A percentile compares a stretch with the other conserved stretches of the same genome.
These are phyloP conservation scores for Megalonaias nervosa DNA, from an alignment of 1,140 invertebrate genomes.

Conservation along the genomic window DNA sequence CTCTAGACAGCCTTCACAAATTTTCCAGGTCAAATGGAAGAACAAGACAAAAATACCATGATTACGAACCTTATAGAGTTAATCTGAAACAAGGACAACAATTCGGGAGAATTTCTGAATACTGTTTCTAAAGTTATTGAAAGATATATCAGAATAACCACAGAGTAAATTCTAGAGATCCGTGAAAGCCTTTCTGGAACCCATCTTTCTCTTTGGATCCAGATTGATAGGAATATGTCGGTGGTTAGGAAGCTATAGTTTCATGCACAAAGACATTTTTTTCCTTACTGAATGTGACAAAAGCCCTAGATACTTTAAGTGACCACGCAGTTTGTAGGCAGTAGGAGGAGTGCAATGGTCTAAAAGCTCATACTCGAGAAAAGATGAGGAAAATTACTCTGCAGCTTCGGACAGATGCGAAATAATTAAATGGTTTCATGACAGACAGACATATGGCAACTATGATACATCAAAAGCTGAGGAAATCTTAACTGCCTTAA, in stretches of 20 bases:
- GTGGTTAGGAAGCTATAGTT: not conserved
- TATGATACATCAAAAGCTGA: not conserved
- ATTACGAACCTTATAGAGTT: too few relatives aligned
- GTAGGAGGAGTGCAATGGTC: constrained; percentile 23
- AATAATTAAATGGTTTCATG: constrained; percentile 9
- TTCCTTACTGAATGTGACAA: not conserved
- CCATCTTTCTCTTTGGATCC: too few relatives aligned
- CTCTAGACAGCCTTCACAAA: too few relatives aligned
- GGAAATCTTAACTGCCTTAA: not conserved
- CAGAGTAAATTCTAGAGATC: not conserved
- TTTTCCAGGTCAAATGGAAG: too few relatives aligned
- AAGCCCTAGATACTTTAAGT: not conserved
- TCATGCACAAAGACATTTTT: not conserved
- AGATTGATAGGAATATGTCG: too few relatives aligned
- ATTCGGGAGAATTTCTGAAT: too few relatives aligned
- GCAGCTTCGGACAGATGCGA: constrained; percentile 5
- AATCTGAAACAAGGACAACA: too few relatives aligned
- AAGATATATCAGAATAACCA: not conserved
- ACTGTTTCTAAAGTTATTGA: not conserved
- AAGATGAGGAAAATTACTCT: constrained; percentile 13
- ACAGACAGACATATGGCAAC: not conserved
- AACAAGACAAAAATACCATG: rapidly evolving
- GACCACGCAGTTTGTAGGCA: not conserved
- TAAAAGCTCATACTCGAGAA: not conserved
- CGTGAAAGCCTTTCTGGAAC: too few relatives aligned